A percentile compares a stretch with the other conserved stretches of the same genome.
Conservation (phyloP, 1,140 invertebrate genomes). For the Drosophila elegans region DNA sequence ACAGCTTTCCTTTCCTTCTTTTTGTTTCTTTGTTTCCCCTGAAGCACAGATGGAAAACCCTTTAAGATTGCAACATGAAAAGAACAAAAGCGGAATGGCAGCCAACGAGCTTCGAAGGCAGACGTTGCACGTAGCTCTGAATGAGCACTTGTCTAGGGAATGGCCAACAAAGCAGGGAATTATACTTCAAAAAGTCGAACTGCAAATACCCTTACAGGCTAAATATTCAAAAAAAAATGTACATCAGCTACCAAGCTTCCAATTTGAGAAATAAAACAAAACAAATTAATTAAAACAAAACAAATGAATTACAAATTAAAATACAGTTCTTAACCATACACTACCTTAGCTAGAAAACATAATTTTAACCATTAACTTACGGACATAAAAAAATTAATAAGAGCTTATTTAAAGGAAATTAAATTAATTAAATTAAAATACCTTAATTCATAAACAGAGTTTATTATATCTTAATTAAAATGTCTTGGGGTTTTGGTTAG, state of each 20-base stretch:
- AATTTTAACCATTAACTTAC: too few species aligned
- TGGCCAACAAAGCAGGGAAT: slow-evolving; percentile 5
- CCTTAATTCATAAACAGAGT: background rate
- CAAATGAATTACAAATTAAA: too few species aligned
- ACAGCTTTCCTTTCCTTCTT: slow-evolving; percentile 17
- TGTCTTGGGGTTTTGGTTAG: too few species aligned
- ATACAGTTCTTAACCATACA: too few species aligned
- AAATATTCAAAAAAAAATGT: background rate
- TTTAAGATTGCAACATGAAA: slow-evolving; percentile 59
- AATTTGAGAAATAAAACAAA: too few species aligned
- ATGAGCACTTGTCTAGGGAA: slow-evolving; percentile 65
- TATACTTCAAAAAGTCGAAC: slow-evolving; percentile 1
- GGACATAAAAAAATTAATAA: too few species aligned
- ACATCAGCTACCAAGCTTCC: too few species aligned
- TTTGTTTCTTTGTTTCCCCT: slow-evolving; percentile 16
- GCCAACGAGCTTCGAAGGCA: slow-evolving; percentile 37
- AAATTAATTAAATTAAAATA: background rate
- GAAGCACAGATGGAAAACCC: slow-evolving; percentile 25
- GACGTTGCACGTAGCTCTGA: slow-evolving; percentile 68
- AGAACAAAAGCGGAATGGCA: slow-evolving; percentile 40
- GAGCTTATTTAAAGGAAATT: too few species aligned
- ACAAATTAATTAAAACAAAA: too few species aligned
- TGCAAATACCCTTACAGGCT: background rate
- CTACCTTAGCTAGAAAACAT: too few species aligned
- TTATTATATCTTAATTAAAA: too few species aligned